Evolutionary conservation across 2,113 vertebrate species (phyloP).

Genomic region (Meriones unguiculatus): DNA sequence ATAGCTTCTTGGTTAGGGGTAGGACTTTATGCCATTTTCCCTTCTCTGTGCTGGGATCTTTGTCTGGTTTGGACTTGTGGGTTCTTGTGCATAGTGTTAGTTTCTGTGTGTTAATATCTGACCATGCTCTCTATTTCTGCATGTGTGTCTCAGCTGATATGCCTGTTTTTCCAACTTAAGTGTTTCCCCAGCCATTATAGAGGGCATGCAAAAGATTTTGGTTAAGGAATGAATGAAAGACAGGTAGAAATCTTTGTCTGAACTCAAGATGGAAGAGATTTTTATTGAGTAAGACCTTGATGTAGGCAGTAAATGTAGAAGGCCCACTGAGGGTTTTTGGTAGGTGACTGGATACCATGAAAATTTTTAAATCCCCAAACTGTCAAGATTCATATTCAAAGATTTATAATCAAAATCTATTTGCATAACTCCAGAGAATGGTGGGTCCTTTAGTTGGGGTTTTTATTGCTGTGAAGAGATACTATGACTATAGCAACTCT

Average conservation of each 20-base stretch:
- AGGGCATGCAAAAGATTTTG: background rate
- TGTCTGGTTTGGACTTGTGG: background rate
- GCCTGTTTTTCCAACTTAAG: background rate
- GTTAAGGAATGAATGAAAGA: background rate
- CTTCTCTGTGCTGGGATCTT: background rate
- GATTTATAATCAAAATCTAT: background rate
- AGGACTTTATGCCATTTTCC: background rate
- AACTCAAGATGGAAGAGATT: constrained; percentile 19
- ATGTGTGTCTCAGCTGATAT: background rate
- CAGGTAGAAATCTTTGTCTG: constrained; percentile 21
- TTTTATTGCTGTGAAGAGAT: no score
- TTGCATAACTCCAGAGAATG: background rate
- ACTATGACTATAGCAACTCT: no score
- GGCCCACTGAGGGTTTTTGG: background rate
- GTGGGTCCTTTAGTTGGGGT: no score
- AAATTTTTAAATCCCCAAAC: background rate
- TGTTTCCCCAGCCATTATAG: background rate
- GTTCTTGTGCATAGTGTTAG: background rate
- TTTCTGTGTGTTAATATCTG: background rate
- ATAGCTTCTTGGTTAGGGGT: background rate
- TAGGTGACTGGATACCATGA: background rate
- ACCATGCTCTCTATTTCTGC: background rate
- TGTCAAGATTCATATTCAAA: background rate
- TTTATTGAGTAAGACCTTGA: background rate
- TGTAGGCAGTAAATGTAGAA: background rate